These are phyloP conservation scores for Drosophila nannoptera DNA, from an alignment of 1,140 invertebrate genomes.

Conservation along the genomic window DNA sequence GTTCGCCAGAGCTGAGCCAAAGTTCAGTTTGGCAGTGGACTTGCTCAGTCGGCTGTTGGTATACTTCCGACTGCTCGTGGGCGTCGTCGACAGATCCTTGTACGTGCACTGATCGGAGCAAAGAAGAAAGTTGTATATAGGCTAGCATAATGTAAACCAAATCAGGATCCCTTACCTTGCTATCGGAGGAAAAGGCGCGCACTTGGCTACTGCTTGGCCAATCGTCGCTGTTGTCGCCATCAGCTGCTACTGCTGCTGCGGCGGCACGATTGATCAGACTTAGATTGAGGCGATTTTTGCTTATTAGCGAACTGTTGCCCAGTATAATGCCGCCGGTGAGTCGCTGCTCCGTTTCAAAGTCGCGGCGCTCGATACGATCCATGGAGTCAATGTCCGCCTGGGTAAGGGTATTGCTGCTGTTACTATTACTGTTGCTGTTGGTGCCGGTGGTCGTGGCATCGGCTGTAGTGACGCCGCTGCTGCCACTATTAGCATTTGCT, in stretches of 20 bases:
- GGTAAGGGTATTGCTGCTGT: no score
- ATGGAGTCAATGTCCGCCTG: constrained; percentile 74
- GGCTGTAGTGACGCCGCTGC: no score
- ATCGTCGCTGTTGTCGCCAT: constrained; percentile 51
- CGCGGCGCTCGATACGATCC: constrained; percentile 74
- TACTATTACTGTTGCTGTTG: constrained; percentile 1
- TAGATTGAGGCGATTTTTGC: constrained; percentile 71
- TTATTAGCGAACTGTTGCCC: constrained; percentile 61
- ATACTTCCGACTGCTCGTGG: constrained; percentile 72
- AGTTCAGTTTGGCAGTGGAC: constrained; percentile 78
- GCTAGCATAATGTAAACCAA: neutral
- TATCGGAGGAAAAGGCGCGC: constrained; percentile 72
- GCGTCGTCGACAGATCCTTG: constrained; percentile 72
- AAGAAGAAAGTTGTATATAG: neutral
- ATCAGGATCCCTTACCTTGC: constrained; percentile 52
- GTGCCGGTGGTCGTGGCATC: constrained; percentile 16
- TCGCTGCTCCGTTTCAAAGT: constrained; percentile 75
- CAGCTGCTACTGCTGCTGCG: neutral
- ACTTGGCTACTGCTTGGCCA: constrained; percentile 71
- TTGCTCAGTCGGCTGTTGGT: constrained; percentile 74
- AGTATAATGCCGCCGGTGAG: constrained; percentile 73
- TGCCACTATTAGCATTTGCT: constrained; percentile 37
- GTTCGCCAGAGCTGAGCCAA: constrained; percentile 53
- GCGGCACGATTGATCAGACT: constrained; percentile 66
- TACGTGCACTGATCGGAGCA: constrained; percentile 58